Evolutionary conservation across 2,888 invertebrate genomes (phyloP).

Genomic region (Caenorhabditis macrosperma): DNA sequence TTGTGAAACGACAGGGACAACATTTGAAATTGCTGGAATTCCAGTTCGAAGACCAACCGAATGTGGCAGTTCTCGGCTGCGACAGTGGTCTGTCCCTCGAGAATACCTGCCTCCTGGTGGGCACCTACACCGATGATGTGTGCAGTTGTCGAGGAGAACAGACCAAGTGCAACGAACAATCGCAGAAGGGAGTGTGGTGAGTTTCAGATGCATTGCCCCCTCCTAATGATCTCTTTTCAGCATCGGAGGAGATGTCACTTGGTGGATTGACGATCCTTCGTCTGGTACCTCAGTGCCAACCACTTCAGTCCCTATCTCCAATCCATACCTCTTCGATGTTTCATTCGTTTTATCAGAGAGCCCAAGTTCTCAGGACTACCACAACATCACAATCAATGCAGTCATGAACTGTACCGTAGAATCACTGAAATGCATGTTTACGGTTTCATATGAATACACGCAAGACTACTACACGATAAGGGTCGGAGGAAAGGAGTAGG

Average conservation of each 20-base stretch:
- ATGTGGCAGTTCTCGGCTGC: neutral
- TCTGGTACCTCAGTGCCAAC: neutral
- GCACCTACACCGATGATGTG: neutral
- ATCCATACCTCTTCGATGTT: constrained; percentile 3
- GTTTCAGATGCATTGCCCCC: neutral
- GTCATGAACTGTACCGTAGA: constrained; percentile 10
- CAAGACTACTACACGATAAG: constrained; percentile 2
- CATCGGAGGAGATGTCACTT: neutral
- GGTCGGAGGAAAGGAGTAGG: constrained; percentile 8
- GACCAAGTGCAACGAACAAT: neutral
- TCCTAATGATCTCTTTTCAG: neutral
- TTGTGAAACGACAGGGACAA: neutral
- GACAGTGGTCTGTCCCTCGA: neutral
- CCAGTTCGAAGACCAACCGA: neutral
- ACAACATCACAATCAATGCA: constrained; percentile 13
- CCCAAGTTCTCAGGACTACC: neutral
- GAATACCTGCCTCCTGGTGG: neutral
- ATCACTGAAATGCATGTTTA: neutral
- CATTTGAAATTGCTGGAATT: neutral
- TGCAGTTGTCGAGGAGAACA: constrained; percentile 14
- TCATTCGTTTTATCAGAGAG: constrained; percentile 2
- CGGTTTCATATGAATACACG: neutral
- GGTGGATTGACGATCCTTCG: constrained; percentile 12
- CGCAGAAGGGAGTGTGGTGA: constrained; percentile 1
- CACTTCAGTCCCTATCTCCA: neutral